phyloP scores from a whole-genome alignment of 2,113 vertebrate genomes.

The Neoarius graeffei region DNA sequence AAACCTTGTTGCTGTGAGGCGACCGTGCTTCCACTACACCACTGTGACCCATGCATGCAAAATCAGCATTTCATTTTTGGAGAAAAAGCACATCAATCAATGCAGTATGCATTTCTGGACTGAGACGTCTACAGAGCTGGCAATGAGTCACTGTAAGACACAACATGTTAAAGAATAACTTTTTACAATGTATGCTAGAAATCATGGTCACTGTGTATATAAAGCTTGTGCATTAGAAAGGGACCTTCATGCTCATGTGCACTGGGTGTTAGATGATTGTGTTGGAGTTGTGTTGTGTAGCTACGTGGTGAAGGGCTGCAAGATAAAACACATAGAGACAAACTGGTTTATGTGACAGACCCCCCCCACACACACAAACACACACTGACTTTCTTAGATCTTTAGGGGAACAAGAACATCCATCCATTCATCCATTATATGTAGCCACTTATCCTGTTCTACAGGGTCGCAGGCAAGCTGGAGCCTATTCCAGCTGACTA shows the following conservation, averaged over 20 bases:
- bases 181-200: background rate
- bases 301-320: conserved; percentile 3
- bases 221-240: background rate
- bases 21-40: too few relatives aligned
- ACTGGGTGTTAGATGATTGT: background rate
- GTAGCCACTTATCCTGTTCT: too few relatives aligned
- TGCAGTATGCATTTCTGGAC: background rate
- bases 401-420: too few relatives aligned
- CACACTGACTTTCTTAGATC: background rate
- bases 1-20: too few relatives aligned
- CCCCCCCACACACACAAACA: background rate
- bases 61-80: background rate
- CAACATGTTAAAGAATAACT: background rate
- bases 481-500: too few relatives aligned
- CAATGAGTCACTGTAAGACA: background rate
- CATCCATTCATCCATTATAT: too few relatives aligned
- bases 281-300: background rate
- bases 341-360: conserved; percentile 5
- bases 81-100: background rate
- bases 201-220: background rate
- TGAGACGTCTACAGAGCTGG: background rate
- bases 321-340: conserved; percentile 21
- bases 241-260: conserved; percentile 6
- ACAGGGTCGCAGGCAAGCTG: too few relatives aligned
- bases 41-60: background rate